Conservation (phyloP, 2,797 vertebrate genomes). For the Bothrops alternatus region DNA sequence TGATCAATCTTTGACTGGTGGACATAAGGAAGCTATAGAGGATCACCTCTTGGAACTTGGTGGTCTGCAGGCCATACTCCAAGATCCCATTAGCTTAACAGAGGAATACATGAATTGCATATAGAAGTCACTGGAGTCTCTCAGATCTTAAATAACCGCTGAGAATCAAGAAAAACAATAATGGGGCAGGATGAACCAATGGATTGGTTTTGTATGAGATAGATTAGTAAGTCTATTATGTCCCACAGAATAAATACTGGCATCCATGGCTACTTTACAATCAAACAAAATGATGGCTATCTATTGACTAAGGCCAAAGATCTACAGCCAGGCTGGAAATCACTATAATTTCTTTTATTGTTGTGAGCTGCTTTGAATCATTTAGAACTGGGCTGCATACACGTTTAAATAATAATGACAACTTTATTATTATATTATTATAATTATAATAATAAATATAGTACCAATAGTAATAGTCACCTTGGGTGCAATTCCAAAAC, state of each 20-base stretch:
- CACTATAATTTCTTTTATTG: neutral
- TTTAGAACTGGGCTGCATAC: neutral
- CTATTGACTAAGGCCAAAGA: neutral
- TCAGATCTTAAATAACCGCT: neutral
- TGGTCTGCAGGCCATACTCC: neutral
- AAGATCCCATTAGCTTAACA: neutral
- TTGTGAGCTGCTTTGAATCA: neutral
- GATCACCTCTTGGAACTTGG: neutral
- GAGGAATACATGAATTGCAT: neutral
- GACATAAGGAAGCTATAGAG: neutral
- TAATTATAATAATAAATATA: neutral
- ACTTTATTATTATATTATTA: neutral
- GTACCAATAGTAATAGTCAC: neutral
- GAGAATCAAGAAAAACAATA: neutral
- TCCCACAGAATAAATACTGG: neutral
- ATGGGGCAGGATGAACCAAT: neutral
- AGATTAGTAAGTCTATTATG: neutral
- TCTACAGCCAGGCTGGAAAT: neutral
- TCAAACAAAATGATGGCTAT: neutral
- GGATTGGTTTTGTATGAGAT: neutral
- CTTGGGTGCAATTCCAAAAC: neutral
- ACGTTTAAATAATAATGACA: neutral
- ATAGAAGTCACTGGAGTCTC: neutral
- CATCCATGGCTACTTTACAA: neutral
- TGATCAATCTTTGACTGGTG: neutral